phyloP scores from a whole-genome alignment of 2,888 invertebrate genomes.

The Synergus laeviventris region DNA sequence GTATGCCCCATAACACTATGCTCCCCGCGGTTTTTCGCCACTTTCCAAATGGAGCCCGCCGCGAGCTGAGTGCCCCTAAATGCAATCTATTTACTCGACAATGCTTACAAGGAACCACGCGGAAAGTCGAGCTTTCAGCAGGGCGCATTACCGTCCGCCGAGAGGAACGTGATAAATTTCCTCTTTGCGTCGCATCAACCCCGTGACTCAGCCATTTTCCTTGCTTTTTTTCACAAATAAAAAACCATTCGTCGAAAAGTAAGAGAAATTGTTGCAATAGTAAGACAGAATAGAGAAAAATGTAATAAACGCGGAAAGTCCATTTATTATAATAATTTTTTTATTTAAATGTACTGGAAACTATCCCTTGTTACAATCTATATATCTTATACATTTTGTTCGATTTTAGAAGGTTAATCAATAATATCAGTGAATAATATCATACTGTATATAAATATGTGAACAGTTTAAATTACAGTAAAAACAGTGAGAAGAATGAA shows the following conservation, averaged over 20 bases:
- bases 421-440: no score
- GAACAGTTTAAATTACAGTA: no score
- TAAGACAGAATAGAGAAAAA: not conserved
- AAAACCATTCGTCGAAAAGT: slow-evolving; percentile 21
- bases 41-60: slow-evolving; percentile 67
- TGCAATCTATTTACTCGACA: slow-evolving; percentile 67
- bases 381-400: no score
- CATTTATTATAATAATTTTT: not conserved
- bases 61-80: slow-evolving; percentile 71
- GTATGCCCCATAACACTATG: slow-evolving; percentile 55
- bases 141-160: slow-evolving; percentile 50
- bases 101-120: slow-evolving; percentile 57
- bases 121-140: slow-evolving; percentile 51
- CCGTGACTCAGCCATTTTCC: slow-evolving; percentile 36
- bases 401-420: no score
- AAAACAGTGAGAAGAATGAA: no score
- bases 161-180: slow-evolving; percentile 47
- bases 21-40: slow-evolving; percentile 67
- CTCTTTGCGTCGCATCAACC: slow-evolving; percentile 24
- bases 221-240: slow-evolving; percentile 1
- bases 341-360: not conserved
- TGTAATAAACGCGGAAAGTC: not conserved
- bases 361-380: no score
- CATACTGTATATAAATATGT: no score
- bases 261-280: slow-evolving; percentile 31